Base-by-base conservation (phyloP, 2,113 vertebrate genomes). In the Corydoras maculifer region DNA sequence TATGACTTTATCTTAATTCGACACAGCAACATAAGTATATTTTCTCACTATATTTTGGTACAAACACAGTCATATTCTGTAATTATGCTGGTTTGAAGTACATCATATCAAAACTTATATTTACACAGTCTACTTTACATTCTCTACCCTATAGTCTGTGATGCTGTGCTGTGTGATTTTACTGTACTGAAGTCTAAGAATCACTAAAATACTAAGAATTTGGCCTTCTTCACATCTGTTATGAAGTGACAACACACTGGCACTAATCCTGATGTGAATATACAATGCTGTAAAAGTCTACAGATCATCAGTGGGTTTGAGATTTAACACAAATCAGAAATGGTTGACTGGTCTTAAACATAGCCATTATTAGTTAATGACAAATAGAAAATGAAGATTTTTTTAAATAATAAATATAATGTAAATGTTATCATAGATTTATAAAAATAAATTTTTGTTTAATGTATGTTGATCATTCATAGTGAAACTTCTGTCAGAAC, bases 221-320 rank as follows among this genome's bases (percentile, higher is more conserved):
- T 75, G 70, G 79, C 70, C 35, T 63, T 3, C 15, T 66, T 14
- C 29, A 25, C 51, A 65, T 59, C 78, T 82, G 86, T 82, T 82
- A 79, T 75, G 75, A 61, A 71, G 76, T 84, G 78, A 84, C 84
- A 82, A 80, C 78, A 84, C 85, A 82, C 86, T 88, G 87, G 84
- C 79, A 76, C 50, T 75, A 72, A 65, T 80, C 75, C 68, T 73
- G 77, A 70, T 78, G 68, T 87, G 86, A 87, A 89, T 86, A 89
- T 81, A 77, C 78, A 82, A 4, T 32, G 49, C 13, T 57, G 76
- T 88, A 86, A 89, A 75, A 85, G 73, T 88, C 62, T 88, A 86
- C 89, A 90, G 88, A 89, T 79, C 81, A 81, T 69, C 82, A 70
- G 63, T 63, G 54, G 79, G 79, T 79, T 70, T 77, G 77, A 76